A percentile compares a stretch with the other conserved stretches of the same genome.
Evolutionary conservation across 1,140 invertebrate genomes (phyloP).

Genomic region (Apis laboriosa): DNA sequence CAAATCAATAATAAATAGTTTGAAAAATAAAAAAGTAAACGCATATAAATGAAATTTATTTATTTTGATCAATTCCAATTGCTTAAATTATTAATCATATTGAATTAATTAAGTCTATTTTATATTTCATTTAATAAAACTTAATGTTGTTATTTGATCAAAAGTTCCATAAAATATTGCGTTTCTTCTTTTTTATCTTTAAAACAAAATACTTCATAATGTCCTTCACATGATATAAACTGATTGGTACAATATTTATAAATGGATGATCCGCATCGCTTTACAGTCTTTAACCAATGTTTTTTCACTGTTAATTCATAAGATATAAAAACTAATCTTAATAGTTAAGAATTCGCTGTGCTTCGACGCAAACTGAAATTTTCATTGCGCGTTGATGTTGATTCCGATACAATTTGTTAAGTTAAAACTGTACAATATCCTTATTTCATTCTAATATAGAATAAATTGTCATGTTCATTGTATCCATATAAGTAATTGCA

Average conservation of each 20-base stretch:
- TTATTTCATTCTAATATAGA: slow-evolving; percentile 72
- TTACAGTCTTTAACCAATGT: slow-evolving; percentile 61
- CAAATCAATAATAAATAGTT: slow-evolving; percentile 29
- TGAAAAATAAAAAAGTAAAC: slow-evolving; percentile 37
- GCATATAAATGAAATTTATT: slow-evolving; percentile 33
- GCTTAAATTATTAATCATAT: slow-evolving; percentile 36
- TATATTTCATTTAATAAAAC: slow-evolving; percentile 6
- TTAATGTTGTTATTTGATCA: slow-evolving; percentile 36
- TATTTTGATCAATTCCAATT: slow-evolving; percentile 53
- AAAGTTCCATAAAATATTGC: slow-evolving; percentile 31
- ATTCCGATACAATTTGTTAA: slow-evolving; percentile 62
- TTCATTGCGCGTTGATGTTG: slow-evolving; percentile 31
- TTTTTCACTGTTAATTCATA: slow-evolving; percentile 37
- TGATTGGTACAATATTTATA: slow-evolving; percentile 46
- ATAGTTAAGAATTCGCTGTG: slow-evolving; percentile 45
- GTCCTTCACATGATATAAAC: slow-evolving; percentile 39
- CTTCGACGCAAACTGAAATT: slow-evolving; percentile 54
- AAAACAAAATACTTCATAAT: slow-evolving; percentile 26
- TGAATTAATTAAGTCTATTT: slow-evolving; percentile 38
- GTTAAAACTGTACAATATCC: slow-evolving; percentile 65
- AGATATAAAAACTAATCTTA: slow-evolving; percentile 59
- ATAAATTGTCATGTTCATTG: slow-evolving; percentile 68
- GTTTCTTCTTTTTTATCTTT: slow-evolving; percentile 2
- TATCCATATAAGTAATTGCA: slow-evolving; percentile 49
- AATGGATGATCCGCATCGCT: slow-evolving; percentile 33